phyloP scores from a whole-genome alignment of 2,888 invertebrate genomes.

The Ptilodon capucinus region DNA sequence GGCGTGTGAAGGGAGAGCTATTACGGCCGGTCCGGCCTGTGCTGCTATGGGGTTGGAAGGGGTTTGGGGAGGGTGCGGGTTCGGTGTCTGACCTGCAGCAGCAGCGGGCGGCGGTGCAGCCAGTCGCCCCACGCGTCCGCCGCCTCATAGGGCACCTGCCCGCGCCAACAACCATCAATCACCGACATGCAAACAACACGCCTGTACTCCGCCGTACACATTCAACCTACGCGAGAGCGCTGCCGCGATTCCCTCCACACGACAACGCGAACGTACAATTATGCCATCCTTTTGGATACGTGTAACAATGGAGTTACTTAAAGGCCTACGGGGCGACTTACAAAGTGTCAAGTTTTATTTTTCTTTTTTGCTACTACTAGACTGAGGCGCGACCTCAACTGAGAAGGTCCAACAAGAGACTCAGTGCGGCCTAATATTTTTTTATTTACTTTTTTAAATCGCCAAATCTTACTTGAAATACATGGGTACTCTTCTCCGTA shows the following conservation, averaged over 20 bases:
- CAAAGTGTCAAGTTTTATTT: too few relatives aligned
- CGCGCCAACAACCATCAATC: constrained; percentile 73
- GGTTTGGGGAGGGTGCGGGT: constrained; percentile 11
- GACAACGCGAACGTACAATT: too few relatives aligned
- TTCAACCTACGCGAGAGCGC: constrained; percentile 28
- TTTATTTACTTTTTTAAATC: too few relatives aligned
- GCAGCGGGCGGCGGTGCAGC: constrained; percentile 89
- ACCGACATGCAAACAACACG: constrained; percentile 79
- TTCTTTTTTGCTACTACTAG: too few relatives aligned
- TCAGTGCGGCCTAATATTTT: too few relatives aligned
- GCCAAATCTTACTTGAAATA: too few relatives aligned
- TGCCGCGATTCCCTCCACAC: constrained; percentile 31
- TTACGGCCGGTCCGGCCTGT: constrained; percentile 4
- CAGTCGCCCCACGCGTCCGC: constrained; percentile 78
- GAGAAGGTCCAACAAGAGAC: too few relatives aligned
- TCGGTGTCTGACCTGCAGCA: constrained; percentile 89
- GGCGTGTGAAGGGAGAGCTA: background rate
- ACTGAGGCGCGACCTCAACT: too few relatives aligned
- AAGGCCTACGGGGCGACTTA: too few relatives aligned
- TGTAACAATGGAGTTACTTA: too few relatives aligned
- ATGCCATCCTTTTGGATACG: too few relatives aligned
- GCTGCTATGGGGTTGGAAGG: constrained; percentile 8
- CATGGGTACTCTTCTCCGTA: too few relatives aligned
- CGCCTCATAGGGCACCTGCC: constrained; percentile 74
- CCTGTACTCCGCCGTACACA: constrained; percentile 57